phyloP scores from a whole-genome alignment of 2,797 vertebrate species.

The Eulemur rubriventer region DNA sequence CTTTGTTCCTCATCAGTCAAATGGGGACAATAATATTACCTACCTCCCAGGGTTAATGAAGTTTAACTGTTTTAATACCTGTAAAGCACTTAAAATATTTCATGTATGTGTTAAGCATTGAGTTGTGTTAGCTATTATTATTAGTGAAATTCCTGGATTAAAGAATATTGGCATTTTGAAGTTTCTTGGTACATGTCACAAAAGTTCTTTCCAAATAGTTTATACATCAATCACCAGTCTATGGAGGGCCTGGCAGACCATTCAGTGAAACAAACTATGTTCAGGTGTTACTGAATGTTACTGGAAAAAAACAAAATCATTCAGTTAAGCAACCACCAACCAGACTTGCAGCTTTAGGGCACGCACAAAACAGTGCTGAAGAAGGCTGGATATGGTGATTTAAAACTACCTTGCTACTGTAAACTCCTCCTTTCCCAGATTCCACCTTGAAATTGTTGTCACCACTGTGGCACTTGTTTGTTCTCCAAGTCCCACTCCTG shows the following conservation, averaged over 20 bases:
- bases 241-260: not conserved
- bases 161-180: slow-evolving; percentile 12
- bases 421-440: not conserved
- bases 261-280: not conserved
- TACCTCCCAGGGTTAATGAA: not conserved
- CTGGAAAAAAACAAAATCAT: not conserved
- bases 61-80: not conserved
- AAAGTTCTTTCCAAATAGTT: slow-evolving; percentile 38
- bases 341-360: not conserved
- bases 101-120: not conserved
- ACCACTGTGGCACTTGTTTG: not conserved
- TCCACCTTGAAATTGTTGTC: not conserved
- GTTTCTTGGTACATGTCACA: not conserved
- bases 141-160: not conserved
- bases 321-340: not conserved
- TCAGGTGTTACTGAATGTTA: not conserved
- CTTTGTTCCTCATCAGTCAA: not conserved
- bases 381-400: not conserved
- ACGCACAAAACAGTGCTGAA: not conserved
- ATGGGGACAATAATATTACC: not conserved
- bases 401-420: not conserved
- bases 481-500: not conserved
- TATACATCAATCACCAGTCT: not conserved
- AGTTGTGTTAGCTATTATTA: not conserved
- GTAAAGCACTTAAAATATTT: not conserved